These are phyloP conservation scores for Halictus ligatus DNA, from an alignment of 2,888 invertebrate species.

Conservation along the genomic window DNA sequence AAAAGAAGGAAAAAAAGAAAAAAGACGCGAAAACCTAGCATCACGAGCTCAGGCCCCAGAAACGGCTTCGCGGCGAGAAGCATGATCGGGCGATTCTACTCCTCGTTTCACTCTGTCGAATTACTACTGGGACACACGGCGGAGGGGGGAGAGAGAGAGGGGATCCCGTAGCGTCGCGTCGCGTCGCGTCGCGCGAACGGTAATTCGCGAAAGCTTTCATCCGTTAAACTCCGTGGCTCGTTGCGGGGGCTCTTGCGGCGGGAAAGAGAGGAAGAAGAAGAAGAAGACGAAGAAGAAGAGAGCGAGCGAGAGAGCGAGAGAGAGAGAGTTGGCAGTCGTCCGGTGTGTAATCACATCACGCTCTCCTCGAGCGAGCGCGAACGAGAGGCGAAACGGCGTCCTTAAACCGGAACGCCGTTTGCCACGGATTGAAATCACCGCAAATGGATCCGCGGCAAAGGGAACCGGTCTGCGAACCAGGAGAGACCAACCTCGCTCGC, in stretches of 20 bases:
- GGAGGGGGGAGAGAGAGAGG: neutral
- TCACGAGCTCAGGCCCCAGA: neutral
- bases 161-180: neutral
- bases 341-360: slow-evolving; percentile 62
- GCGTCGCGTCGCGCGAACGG: slow-evolving; percentile 37
- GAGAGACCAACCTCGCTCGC: neutral
- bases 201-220: slow-evolving; percentile 68
- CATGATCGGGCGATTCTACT: neutral
- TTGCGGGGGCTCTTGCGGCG: slow-evolving; percentile 54
- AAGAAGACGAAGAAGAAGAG: neutral
- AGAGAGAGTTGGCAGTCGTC: neutral
- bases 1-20: too few species aligned
- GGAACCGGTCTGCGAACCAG: slow-evolving; percentile 37
- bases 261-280: neutral
- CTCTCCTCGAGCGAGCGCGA: slow-evolving; percentile 48
- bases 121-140: slow-evolving; percentile 70
- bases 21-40: too few species aligned
- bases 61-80: neutral
- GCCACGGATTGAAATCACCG: slow-evolving; percentile 64
- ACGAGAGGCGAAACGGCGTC: slow-evolving; percentile 38
- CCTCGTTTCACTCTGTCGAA: slow-evolving; percentile 69
- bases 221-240: slow-evolving; percentile 63
- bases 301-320: neutral
- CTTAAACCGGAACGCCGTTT: slow-evolving; percentile 62
- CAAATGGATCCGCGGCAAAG: slow-evolving; percentile 60